Evolutionary conservation across 2,113 vertebrate species (phyloP), one percentile per base, ranked within the genome.

Genomic region (Dinomys branickii): DNA sequence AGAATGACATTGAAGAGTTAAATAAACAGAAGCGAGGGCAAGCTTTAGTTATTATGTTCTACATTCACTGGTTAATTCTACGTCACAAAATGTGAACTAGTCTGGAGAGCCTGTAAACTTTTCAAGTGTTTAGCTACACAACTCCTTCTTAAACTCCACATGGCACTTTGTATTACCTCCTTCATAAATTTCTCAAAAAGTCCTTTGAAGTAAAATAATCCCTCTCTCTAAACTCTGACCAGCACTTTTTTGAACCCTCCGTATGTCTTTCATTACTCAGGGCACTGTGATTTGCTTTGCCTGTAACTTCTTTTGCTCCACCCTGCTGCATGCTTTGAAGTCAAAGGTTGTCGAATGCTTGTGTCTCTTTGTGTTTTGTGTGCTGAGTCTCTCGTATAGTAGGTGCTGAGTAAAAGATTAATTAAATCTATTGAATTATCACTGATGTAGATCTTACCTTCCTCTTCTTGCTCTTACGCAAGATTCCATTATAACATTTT

Each of bases 21-120:
- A 92, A 90, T 91, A 89, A 94, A 82, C 17, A 86, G 13, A 87
- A 94, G 88, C 86, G 83, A 86, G 65, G 47, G 0, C 22, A 94
- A 69, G 7, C 47, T 78, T 82, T 44, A 85, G n/a, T 77, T 69
- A 90, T 7, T 82, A 4, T 69, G 69, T 90, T n/a, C 24, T 81
- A 44, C 69, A 71, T 87, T 94, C 20, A 41, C 44, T 90, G 47
- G 3, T 24, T 78, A 97, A 88, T 82, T 56, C 73, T 96, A 61
- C 56, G 78, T 71, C 41, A 86, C 58, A 78, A 94, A 71, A 85
- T 63, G 35, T 71, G 35, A 93, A 82, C 85, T 88, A 82, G 56
- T 65, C 80, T 88, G 28, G 28, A 41, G 86, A 91, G 81, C 10
- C 58, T 94, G 3, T 4, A 92, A 30, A 0, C 4, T 85, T 26